Conservation (phyloP, 2,113 vertebrate genomes). For the Melanerpes formicivorus region DNA sequence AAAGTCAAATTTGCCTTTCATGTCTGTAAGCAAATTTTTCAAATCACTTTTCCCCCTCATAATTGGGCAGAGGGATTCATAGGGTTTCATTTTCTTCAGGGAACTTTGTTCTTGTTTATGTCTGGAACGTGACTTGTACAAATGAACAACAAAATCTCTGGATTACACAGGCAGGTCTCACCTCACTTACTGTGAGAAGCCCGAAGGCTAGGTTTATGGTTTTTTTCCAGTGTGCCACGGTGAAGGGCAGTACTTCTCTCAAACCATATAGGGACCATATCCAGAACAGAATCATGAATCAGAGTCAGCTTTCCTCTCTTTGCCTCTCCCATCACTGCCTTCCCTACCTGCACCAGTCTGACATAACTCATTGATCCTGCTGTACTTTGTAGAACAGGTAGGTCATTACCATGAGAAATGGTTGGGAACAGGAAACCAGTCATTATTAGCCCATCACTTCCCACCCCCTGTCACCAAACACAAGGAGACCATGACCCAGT, state of each 20-base stretch:
- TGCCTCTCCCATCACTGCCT: neutral
- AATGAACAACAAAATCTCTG: neutral
- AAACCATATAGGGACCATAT: neutral
- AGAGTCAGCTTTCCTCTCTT: neutral
- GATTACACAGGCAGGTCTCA: neutral
- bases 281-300: neutral
- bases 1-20: conserved; percentile 45
- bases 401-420: neutral
- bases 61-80: neutral
- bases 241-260: neutral
- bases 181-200: neutral
- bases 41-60: neutral
- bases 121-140: neutral
- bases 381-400: neutral
- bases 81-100: neutral
- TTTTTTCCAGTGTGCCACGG: neutral
- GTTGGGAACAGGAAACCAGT: neutral
- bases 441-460: neutral
- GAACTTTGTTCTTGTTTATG: neutral
- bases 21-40: conserved; percentile 35
- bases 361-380: neutral
- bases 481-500: neutral
- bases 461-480: neutral
- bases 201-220: neutral
- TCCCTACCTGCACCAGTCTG: neutral